Base-by-base conservation (phyloP, 1,140 invertebrate genomes). In the Leptinotarsa undecemlineata region DNA sequence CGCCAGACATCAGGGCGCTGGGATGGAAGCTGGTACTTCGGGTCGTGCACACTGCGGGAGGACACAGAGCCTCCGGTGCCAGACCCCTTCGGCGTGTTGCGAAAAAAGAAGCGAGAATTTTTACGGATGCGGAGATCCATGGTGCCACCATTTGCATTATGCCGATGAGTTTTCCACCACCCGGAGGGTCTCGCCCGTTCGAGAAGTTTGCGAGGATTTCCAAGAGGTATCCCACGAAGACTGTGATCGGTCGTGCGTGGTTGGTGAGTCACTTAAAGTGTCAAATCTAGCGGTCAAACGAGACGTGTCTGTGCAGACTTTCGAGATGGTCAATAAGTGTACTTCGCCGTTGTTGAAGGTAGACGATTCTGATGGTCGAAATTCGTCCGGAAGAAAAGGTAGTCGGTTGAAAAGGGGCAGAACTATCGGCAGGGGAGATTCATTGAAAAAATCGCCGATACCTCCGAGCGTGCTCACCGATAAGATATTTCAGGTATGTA, bases 301-400 rank as follows among this genome's bases (percentile, higher is more conserved):
- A 71, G 88, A 90, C 73, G 88, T 85, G 0, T 85, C 87, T 4
- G 88, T 88, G 42, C 89, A 90, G 77, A 90, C 89, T 2, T 87
- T 86, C 23, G 86, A 88, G 72, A 84, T 88, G 77, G 80, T 84
- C 11, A 84, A 84, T 69, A 84, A 84, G 76, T 83, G 82, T 77
- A 83, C 85, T 21, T 83, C 84, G 70, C 84, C 81, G 20, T 81
- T 80, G 71, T 67, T 81, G 21, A 73, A 76, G 70, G 68, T 73
- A 61, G 78, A 78, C 33, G 77, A 69, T 63, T 67, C 62, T n/a
- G 64, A 74, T 5, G 72, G 66, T 19, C 63, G 66, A 71, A 71
- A 60, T 33, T 21, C 21, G 19, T 42, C 51, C 68, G n/a, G 66
- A 21, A 21, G 76, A 70, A 21, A 60, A 20, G 13, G 73, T 21